Evolutionary conservation across 2,888 invertebrate species (phyloP), one percentile per base, ranked within the genome.

Genomic region (Leptopilina myrica): DNA sequence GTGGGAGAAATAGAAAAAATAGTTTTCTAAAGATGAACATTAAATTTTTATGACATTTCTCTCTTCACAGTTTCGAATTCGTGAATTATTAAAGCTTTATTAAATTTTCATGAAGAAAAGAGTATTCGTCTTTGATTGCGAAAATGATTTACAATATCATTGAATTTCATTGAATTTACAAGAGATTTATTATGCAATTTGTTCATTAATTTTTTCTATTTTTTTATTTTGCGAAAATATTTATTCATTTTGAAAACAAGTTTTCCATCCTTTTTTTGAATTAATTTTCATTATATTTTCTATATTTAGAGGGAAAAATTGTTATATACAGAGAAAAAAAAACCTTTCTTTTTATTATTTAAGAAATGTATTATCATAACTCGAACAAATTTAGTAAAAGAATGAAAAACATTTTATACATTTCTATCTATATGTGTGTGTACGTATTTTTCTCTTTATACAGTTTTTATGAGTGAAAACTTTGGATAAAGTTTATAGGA

Each of bases 21-120:
- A 62, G 5, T 59, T 59, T n/a, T 8, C 5, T 59, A n/a, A 15
- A 14, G 59, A 59, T 15, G 59, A 5, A 59, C 14, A 59, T 59
- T 59, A 15, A 14, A 14, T 59, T 59, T 59, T 59, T 59, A 59
- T 59, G 15, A 59, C n/a, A n/a, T 15, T 59, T 59, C 59, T n/a
- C 6, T 15, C n/a, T 59, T n/a, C 6, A 15, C 59, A 59, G 12
- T 59, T 59, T 59, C 59, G 2, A 59, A 59, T n/a, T 59, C 59
- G n/a, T 59, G 59, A 59, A 59, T 59, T 59, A 59, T 59, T 59
- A 15, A 59, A 59, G 59, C 15, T 43, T 12, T 59, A 59, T 59
- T 59, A 59, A 14, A 59, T 9, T 62, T 62, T 62, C 62, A 62
- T 62, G 62, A 62, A 62, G 62, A 62, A 49, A 2, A 20, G 20